phyloP scores from a whole-genome alignment of 2,888 invertebrate genomes.

The Chymomyza caudatula region DNA sequence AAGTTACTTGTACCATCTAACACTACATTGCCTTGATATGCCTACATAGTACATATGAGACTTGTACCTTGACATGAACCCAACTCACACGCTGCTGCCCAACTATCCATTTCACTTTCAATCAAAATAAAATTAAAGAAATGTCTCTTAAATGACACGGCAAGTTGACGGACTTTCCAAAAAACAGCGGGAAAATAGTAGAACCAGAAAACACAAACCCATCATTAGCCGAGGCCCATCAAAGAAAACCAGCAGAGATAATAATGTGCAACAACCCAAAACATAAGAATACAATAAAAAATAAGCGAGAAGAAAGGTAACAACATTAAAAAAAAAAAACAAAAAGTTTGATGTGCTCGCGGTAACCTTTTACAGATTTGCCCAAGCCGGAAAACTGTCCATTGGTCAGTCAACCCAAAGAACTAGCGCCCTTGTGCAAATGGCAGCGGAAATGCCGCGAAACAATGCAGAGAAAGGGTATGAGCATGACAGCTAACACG shows the following conservation, averaged over 20 bases:
- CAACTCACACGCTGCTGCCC: conserved; percentile 34
- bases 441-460: not conserved
- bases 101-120: conserved; percentile 45
- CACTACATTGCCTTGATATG: not conserved
- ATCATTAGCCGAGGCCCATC: conserved; percentile 23
- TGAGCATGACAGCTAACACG: conserved; percentile 24
- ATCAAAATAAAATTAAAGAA: conserved; percentile 48
- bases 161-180: not conserved
- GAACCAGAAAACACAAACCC: not conserved
- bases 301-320: conserved; percentile 1
- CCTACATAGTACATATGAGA: not conserved
- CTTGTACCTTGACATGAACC: not conserved
- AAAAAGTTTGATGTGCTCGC: not conserved
- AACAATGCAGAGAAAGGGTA: conserved; percentile 51
- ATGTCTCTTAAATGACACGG: conserved; percentile 6
- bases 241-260: conserved; percentile 30
- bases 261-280: conserved; percentile 49
- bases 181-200: not conserved
- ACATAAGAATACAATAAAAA: conserved; percentile 23
- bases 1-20: no score
- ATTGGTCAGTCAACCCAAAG: conserved; percentile 5
- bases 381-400: conserved; percentile 16
- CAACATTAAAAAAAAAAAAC: conserved; percentile 25
- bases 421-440: not conserved
- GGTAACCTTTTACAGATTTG: conserved; percentile 31